Evolutionary conservation across 2,888 invertebrate species (phyloP).

Genomic region (Cheilosia urbana): DNA sequence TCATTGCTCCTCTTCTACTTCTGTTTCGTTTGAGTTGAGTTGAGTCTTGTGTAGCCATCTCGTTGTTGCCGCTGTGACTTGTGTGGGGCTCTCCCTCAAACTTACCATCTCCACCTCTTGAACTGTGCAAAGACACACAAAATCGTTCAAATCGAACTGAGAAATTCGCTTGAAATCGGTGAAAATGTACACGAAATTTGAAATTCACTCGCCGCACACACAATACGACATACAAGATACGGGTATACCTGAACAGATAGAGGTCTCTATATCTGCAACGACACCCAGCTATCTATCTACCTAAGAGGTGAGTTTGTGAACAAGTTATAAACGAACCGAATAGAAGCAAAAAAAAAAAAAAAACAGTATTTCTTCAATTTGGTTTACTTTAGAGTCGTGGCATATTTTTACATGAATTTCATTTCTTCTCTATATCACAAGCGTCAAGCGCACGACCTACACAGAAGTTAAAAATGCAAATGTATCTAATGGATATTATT

Average conservation of each 20-base stretch:
- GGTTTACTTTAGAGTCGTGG: slow-evolving; percentile 69
- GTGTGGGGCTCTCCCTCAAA: slow-evolving; percentile 31
- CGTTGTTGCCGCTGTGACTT: slow-evolving; percentile 57
- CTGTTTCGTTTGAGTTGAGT: slow-evolving; percentile 63
- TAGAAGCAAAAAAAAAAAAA: slow-evolving; percentile 16
- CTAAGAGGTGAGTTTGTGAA: slow-evolving; percentile 59
- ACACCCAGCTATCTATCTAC: slow-evolving; percentile 57
- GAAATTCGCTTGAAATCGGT: slow-evolving; percentile 71
- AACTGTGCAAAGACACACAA: slow-evolving; percentile 45
- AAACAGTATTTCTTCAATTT: slow-evolving; percentile 51
- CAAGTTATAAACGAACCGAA: slow-evolving; percentile 49
- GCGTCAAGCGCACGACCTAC: slow-evolving; percentile 60
- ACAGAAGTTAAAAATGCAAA: slow-evolving; percentile 58
- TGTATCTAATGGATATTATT: slow-evolving; percentile 68
- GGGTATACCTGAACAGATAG: slow-evolving; percentile 39
- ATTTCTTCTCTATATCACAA: slow-evolving; percentile 38
- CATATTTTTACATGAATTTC: slow-evolving; percentile 73
- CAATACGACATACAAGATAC: slow-evolving; percentile 20
- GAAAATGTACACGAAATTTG: slow-evolving; percentile 69
- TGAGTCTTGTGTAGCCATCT: slow-evolving; percentile 36
- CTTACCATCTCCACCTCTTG: slow-evolving; percentile 11
- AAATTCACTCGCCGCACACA: slow-evolving; percentile 57
- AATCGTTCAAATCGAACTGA: slow-evolving; percentile 70
- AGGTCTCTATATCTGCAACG: slow-evolving; percentile 53
- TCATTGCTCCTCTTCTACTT: slow-evolving; percentile 66